Base-by-base conservation (phyloP, 2,888 invertebrate species). In the Eilema caniola region DNA sequence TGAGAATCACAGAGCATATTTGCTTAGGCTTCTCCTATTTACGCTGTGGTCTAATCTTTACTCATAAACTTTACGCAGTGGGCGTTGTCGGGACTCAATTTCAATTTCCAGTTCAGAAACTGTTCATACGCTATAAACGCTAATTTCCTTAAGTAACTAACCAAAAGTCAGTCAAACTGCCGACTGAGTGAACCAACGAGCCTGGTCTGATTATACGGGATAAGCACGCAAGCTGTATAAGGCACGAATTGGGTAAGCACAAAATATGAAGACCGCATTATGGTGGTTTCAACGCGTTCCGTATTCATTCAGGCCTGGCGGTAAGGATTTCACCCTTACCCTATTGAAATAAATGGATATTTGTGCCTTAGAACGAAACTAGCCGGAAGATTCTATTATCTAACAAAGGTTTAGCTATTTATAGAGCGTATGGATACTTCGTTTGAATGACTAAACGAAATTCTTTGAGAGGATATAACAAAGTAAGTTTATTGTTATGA, bases 331-430 rank as follows among this genome's bases (percentile, higher is more conserved):
- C 70, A 23, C 74, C 70, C 70, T 70, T 69, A 72, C 81, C 79
- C 81, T 80, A 81, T 81, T 83, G 81, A 81, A 83, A 83, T 83
- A 83, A 83, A 81, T 81, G 78, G 83, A 70, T 83, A 83, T 78
- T 74, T 81, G 77, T 70, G 69, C 78, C 75, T 63, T 75, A 65
- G 67, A 74, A 80, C 74, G 76, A 83, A 78, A 76, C 78, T 80
- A 76, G 67, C 81, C 67, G 75, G 76, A 78, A 72, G 75, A 78
- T 73, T 77, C 64, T 67, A 74, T 60, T 71, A 64, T 67, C 62
- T 67, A 76, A 71, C 71, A 75, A 77, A 78, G 73, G 78, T 61
- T 69, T 66, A 28, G 28, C 66, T 59, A 65, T 73, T 67, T 73
- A 67, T 69, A 61, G 60, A 60, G 64, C 16, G 56, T 69, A 60